Percentiles rank a stretch among this genome's conserved stretches.
These are phyloP conservation scores for Monopis laevigella DNA, from an alignment of 2,888 invertebrate species.

Conservation along the genomic window DNA sequence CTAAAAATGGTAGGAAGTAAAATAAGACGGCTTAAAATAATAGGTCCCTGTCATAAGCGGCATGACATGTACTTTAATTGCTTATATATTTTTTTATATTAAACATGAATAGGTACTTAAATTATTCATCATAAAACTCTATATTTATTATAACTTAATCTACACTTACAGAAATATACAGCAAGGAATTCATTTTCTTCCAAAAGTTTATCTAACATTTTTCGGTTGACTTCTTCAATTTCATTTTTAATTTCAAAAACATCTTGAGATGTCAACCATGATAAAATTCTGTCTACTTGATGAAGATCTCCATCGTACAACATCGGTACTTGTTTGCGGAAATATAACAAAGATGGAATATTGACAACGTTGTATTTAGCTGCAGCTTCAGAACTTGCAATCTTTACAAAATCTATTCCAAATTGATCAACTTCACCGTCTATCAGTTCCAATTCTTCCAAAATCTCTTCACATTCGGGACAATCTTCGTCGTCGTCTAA, in stretches of 20 bases:
- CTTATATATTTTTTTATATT: too few relatives aligned
- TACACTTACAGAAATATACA: conserved; percentile 91
- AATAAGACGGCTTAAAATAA: too few relatives aligned
- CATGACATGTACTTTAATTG: too few relatives aligned
- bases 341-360: conserved; percentile 88
- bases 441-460: conserved; percentile 91
- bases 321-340: conserved; percentile 83
- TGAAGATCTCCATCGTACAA: conserved; percentile 90
- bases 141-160: conserved; percentile 3
- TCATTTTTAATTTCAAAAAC: conserved; percentile 96
- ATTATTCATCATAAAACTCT: too few relatives aligned
- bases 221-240: conserved; percentile 96
- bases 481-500: conserved; percentile 86
- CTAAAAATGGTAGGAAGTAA: too few relatives aligned
- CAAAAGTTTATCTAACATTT: conserved; percentile 93
- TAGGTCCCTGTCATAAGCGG: too few relatives aligned
- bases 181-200: conserved; percentile 96
- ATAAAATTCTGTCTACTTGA: conserved; percentile 85
- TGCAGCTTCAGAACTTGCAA: conserved; percentile 83
- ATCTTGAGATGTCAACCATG: conserved; percentile 93
- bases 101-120: too few relatives aligned
- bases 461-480: conserved; percentile 89
- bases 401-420: conserved; percentile 95
- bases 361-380: conserved; percentile 84
- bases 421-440: conserved; percentile 94